phyloP scores from a whole-genome alignment of 1,140 invertebrate genomes.

The Gerris buenoi region DNA sequence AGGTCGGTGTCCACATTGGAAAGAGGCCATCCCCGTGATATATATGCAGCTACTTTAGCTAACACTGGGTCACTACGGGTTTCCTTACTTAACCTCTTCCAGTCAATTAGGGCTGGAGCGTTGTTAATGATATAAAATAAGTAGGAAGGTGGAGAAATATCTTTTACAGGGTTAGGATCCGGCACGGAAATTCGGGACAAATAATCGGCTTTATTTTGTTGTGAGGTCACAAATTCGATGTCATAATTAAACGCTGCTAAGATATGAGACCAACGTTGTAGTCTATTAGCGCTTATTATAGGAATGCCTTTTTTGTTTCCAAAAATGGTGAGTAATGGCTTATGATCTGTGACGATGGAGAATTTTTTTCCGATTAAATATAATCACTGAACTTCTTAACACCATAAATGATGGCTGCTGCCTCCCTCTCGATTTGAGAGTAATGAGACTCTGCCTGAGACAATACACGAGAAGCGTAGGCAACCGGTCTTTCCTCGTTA shows the following conservation, averaged over 20 bases:
- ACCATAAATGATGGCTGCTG: slow-evolving; percentile 34
- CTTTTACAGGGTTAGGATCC: background rate
- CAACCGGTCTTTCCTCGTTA: slow-evolving; percentile 29
- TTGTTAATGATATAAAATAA: background rate
- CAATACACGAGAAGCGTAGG: slow-evolving; percentile 32
- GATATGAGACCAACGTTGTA: slow-evolving; percentile 15
- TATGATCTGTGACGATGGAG: slow-evolving; percentile 33
- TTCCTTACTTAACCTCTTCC: background rate
- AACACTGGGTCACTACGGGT: background rate
- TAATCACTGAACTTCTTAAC: slow-evolving; percentile 38
- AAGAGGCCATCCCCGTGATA: background rate
- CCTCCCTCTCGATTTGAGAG: slow-evolving; percentile 37
- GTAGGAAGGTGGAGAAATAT: background rate
- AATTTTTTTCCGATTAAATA: slow-evolving; percentile 36
- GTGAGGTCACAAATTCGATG: slow-evolving; percentile 21
- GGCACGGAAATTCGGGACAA: background rate
- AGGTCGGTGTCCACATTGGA: background rate
- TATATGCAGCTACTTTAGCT: background rate
- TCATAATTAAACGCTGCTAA: slow-evolving; percentile 27
- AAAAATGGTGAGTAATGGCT: slow-evolving; percentile 34
- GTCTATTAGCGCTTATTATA: background rate
- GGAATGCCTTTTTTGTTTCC: slow-evolving; percentile 15
- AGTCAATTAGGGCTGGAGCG: background rate
- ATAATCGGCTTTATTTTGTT: background rate
- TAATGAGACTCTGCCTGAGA: slow-evolving; percentile 32